Evolutionary conservation across 2,113 vertebrate species (phyloP), one percentile per base, ranked within the genome.

Genomic region (Pyrgilauda ruficollis): DNA sequence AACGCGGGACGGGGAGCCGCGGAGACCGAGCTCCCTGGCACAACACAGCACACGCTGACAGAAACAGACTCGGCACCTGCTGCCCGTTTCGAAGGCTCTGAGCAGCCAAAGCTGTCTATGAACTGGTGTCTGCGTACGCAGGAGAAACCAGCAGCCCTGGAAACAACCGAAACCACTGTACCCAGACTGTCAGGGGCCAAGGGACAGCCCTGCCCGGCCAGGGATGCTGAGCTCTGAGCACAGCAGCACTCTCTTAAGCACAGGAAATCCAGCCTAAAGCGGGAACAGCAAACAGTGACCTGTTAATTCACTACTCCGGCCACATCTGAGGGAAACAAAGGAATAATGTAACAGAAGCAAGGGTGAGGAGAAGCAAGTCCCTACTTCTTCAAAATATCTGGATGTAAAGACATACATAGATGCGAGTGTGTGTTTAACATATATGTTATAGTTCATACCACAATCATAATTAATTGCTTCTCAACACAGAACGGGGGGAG

Each of bases 101-200:
- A 16, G 3, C 3, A 59, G n/a, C 4, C 11, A 6, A n/a, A 24
- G 30, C 24, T 35, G 18, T 5, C 53, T 14, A 4, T 12, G 19
- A 30, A 16, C 39, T 6, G 52, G 8, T 1, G 22, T 2, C 11
- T 16, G 33, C 3, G 15, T 2, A 8, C 1, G 4, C 13, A 3
- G 9, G 13, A 78, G 80, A 59, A 33, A 49, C 3, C 62, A 15
- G 39, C n/a, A 6, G 13, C 44, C 35, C 58, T 7, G 4, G 13
- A 22, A 37, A 37, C 43, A 37, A 5, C 2, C 2, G 4, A 56
- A 83, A 16, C 4, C 28, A 19, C 4, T 0, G n/a, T 5, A 44
- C 3, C 41, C 3, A 12, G 33, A 0, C 66, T 28, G n/a, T 1
- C 3, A 39, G 41, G 15, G 35, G 53, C 15, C 28, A 1, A 13